Conservation (phyloP, 2,797 vertebrate genomes). For the Pseudopleuronectes americanus region DNA sequence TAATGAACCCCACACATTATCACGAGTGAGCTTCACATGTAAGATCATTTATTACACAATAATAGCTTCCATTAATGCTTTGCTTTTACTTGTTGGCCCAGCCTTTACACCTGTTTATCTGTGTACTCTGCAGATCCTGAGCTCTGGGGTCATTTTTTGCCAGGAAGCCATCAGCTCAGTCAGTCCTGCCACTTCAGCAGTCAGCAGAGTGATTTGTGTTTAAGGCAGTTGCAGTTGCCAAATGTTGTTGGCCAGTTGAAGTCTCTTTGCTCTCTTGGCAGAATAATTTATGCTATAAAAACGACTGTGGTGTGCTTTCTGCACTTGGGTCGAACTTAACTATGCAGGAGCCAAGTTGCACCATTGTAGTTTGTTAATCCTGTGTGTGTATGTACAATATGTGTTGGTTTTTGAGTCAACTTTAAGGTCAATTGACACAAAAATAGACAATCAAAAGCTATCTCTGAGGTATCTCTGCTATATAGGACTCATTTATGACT, state of each 20-base stretch:
- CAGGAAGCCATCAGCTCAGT: constrained; percentile 6
- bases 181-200: neutral
- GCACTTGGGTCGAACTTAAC: constrained; percentile 9
- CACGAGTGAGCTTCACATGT: no score
- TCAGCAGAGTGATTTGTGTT: constrained; percentile 11
- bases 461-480: no score
- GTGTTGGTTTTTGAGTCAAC: no score
- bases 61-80: neutral
- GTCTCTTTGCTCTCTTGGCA: constrained; percentile 13
- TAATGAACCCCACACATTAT: no score
- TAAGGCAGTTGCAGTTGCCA: constrained; percentile 6
- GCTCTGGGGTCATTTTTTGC: neutral
- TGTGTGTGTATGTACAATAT: neutral
- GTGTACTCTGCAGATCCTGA: neutral
- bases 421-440: no score
- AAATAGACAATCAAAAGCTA: no score
- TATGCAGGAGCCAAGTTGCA: neutral
- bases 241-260: constrained; percentile 9
- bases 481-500: no score
- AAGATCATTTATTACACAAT: neutral
- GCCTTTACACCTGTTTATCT: neutral
- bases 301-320: neutral
- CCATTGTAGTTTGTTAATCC: constrained; percentile 7
- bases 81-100: neutral
- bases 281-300: neutral